Evolutionary conservation across 35 echinoderm and acorn worm genomes (phyloP).

Genomic region (Amphiura filiformis): DNA sequence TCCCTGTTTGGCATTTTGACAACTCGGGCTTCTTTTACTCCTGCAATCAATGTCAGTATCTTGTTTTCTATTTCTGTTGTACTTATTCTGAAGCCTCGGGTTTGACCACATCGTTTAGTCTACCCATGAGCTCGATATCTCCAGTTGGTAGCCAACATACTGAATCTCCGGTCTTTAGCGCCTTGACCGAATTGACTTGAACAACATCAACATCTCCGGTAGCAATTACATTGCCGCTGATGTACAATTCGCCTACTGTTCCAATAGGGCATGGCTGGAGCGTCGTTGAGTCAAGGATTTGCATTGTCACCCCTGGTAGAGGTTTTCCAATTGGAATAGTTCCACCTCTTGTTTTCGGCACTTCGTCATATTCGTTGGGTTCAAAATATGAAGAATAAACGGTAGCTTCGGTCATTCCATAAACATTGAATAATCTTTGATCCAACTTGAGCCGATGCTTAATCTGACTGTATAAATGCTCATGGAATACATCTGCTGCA

Average conservation of each 20-base stretch:
- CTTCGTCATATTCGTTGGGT: not conserved
- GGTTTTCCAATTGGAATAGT: not conserved
- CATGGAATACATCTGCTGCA: not conserved
- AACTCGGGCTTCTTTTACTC: slow-evolving; percentile 13
- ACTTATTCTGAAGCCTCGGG: not conserved
- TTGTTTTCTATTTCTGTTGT: slow-evolving; percentile 15
- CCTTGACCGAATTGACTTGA: not conserved
- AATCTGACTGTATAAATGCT: slow-evolving; percentile 1
- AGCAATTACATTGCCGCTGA: not conserved
- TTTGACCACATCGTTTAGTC: slow-evolving; percentile 15
- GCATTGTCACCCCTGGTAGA: not conserved
- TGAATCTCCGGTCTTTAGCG: not conserved
- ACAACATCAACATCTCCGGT: slow-evolving; percentile 9
- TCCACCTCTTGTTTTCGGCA: not conserved
- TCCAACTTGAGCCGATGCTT: not conserved
- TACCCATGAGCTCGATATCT: slow-evolving; percentile 3
- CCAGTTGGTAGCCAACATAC: slow-evolving; percentile 11
- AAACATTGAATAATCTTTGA: slow-evolving; percentile 23
- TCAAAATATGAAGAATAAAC: slow-evolving; percentile 13
- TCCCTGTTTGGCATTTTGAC: not conserved
- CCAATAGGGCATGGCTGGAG: not conserved
- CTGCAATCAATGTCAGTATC: not conserved
- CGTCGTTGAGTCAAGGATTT: not conserved
- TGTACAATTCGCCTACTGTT: not conserved
- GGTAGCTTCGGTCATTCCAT: slow-evolving; percentile 21